Base-by-base conservation (phyloP, 2,797 vertebrate genomes). In the Sebastes taczanowskii region DNA sequence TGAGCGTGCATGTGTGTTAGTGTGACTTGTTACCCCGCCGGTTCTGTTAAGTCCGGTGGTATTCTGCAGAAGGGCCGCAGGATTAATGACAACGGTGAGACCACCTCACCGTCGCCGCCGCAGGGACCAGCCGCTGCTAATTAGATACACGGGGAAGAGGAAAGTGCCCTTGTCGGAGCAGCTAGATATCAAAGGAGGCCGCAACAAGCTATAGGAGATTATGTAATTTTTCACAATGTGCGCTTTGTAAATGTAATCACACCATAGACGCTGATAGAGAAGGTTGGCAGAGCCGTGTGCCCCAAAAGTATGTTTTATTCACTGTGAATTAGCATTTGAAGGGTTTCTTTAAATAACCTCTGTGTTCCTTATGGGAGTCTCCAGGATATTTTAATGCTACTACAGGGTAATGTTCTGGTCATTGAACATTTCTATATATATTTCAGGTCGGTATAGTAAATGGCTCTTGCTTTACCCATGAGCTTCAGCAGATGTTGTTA, bases 31-130 rank as follows among this genome's bases (percentile, higher is more conserved):
- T 85, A 83, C 72, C 81, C 73, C 4, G 23, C 53, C 30, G 34
- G 55, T 42, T 78, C 79, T 68, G 38, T 55, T 64, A 35, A 77
- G 80, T 80, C 42, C 63, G 34, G 53, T 7, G 27, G 56, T 60
- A 49, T 87, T 84, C 65, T 64, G 67, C 71, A 32, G 42, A 74
- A 84, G 74, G 76, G 55, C 67, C 38, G 65, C 27, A 71, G 88
- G 82, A 92, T 91, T 91, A 89, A 92, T 89, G 87, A 81, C 76
- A 68, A 71, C 8, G 71, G 67, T n/a, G 84, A 69, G 85, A 83
- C 84, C 68, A 77, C 84, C 85, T 82, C 74, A 10, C 65, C 55
- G 78, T 49, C 27, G 3, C 71, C 14, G 59, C 86, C 52, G 22
- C 72, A 1, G 89, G 89, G 88, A 88, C 70, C 83, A 59, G 83